Conservation (phyloP, 2,888 invertebrate species). For the Ectemnius lituratus region DNA sequence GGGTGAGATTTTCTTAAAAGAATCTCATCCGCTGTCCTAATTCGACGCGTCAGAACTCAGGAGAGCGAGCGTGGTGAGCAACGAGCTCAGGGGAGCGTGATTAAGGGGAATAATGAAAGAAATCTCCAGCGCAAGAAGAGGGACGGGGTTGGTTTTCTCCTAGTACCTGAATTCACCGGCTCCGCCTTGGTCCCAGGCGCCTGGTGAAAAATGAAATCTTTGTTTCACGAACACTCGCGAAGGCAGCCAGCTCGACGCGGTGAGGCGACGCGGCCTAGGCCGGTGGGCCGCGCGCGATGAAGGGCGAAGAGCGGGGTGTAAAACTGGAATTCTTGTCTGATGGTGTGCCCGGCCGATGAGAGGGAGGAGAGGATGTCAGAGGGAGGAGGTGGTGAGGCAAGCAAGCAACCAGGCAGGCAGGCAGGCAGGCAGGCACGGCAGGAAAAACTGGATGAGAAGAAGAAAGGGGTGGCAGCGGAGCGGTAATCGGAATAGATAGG, state of each 20-base stretch:
- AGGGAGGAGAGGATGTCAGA: conserved; percentile 42
- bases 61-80: conserved; percentile 32
- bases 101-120: conserved; percentile 62
- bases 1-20: conserved; percentile 40
- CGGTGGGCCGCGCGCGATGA: conserved; percentile 20
- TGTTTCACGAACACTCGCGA: conserved; percentile 59
- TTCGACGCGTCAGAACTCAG: conserved; percentile 42
- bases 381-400: background rate
- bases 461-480: conserved; percentile 47
- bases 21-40: conserved; percentile 42
- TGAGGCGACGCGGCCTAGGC: conserved; percentile 44
- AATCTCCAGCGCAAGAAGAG: conserved; percentile 60
- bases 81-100: conserved; percentile 51
- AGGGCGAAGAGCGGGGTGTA: conserved; percentile 49
- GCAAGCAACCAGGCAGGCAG: background rate
- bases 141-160: conserved; percentile 14
- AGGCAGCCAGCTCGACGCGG: no score
- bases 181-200: conserved; percentile 53
- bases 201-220: conserved; percentile 68
- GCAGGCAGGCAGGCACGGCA: background rate
- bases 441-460: conserved; percentile 34
- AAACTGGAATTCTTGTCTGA: conserved; percentile 54
- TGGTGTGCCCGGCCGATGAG: conserved; percentile 44
- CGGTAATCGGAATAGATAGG: conserved; percentile 73
- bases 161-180: conserved; percentile 31